Base-by-base conservation (phyloP, 2,797 vertebrate species). In the Manis pentadactyla region DNA sequence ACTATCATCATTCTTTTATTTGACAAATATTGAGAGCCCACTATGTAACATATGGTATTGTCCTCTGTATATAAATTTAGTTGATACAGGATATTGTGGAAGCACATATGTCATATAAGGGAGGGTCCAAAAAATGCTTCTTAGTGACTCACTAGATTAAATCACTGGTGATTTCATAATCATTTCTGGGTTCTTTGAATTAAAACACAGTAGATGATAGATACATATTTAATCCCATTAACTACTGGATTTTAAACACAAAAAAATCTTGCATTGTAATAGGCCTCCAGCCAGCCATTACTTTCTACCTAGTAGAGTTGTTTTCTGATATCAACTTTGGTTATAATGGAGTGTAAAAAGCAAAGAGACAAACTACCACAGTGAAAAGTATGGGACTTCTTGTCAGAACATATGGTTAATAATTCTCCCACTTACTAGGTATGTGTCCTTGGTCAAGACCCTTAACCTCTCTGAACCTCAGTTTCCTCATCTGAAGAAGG, bases 401-500 rank as follows among this genome's bases (percentile, higher is more conserved):
- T 90, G 27, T 71, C 61, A 92, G 39, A 78, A 84, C 18, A 42
- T 79, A 46, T 83, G 69, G 55, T 64, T 71, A 88, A 84, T 71
- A 74, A 94, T 88, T 73, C 55, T 63, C 53, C 31, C 77, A 55
- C 25, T 83, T 82, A 66, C 39, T 89, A 46, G 27, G 27, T 73
- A 78, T 49, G 21, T 57, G 31, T 19, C 63, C 68, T 84, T 79
- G 21, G 37, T 42, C 71, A 96, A 94, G 71, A 87, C 55, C 69
- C 21, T 96, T 92, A 92, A 59, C 37, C 46, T 94, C 53, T 91
- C 61, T 31, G 21, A 87, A 12, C 9, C 55, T 94, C 68, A 68
- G 59, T 92, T 92, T 94, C 61, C 17, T 74, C 66, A 74, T 81
- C 66, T 87, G 68, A 82, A 69, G 87, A 94, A 81, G 19, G 42